Percentiles rank a stretch among this genome's conserved stretches.
phyloP scores from a whole-genome alignment of 2,113 vertebrate genomes.

The Pseudopodoces humilis region DNA sequence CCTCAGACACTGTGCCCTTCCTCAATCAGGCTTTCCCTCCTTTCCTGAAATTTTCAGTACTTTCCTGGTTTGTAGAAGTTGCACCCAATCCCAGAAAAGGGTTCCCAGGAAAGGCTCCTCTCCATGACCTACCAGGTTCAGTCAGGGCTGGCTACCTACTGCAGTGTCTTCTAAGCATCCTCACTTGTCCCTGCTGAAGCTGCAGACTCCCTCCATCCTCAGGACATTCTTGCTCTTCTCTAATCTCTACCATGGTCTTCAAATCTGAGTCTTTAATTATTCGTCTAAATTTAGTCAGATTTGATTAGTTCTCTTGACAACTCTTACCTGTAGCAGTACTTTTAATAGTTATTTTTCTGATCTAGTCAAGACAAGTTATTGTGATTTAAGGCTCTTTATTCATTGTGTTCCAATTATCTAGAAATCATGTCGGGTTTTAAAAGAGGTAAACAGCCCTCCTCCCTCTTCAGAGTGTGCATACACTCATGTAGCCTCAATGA shows the following conservation, averaged over 20 bases:
- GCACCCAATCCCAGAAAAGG: neutral
- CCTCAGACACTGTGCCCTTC: neutral
- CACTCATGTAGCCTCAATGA: neutral
- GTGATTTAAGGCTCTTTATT: neutral
- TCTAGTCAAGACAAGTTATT: neutral
- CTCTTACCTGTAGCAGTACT: neutral
- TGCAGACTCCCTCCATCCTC: neutral
- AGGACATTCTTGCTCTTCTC: neutral
- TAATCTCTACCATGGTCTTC: neutral
- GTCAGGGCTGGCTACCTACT: neutral
- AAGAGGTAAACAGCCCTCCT: neutral
- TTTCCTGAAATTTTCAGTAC: neutral
- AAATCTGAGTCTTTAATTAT: neutral
- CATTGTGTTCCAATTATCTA: neutral
- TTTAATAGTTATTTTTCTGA: neutral
- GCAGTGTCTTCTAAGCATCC: neutral
- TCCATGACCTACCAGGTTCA: neutral
- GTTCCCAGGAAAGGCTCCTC: neutral
- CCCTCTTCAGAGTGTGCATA: neutral
- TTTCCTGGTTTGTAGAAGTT: neutral
- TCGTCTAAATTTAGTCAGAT: neutral
- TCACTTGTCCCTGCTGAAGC: neutral
- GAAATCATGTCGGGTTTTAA: neutral
- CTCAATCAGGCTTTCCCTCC: neutral
- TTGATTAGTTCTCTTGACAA: neutral